phyloP scores from a whole-genome alignment of 2,888 invertebrate genomes.

The Cotesia congregata region DNA sequence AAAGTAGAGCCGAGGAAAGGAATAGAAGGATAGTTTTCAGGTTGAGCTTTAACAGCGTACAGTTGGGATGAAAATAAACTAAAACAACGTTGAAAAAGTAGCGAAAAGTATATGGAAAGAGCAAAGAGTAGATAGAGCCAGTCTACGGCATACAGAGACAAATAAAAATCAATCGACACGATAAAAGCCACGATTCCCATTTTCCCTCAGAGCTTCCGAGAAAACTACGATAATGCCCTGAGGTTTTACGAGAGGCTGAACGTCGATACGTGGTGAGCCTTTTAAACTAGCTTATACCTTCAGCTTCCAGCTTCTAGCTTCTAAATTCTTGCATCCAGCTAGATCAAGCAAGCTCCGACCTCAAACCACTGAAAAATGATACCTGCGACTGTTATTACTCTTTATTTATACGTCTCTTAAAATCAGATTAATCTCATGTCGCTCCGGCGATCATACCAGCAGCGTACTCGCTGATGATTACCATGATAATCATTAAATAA shows the following conservation, averaged over 20 bases:
- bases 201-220: slow-evolving; percentile 42
- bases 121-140: slow-evolving; percentile 19
- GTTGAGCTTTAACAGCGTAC: not conserved
- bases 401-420: not conserved
- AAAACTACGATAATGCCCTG: slow-evolving; percentile 55
- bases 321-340: too few species aligned
- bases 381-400: slow-evolving; percentile 26
- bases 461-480: too few species aligned
- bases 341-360: too few species aligned
- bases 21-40: not conserved
- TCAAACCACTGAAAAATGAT: slow-evolving; percentile 39
- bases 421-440: not conserved
- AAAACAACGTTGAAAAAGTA: slow-evolving; percentile 22
- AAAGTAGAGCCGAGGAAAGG: too few species aligned
- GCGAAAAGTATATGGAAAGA: not conserved
- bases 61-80: slow-evolving; percentile 3
- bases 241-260: slow-evolving; percentile 58
- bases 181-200: slow-evolving; percentile 50
- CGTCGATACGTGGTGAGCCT: slow-evolving; percentile 57
- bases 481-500: too few species aligned
- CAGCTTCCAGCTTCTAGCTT: not conserved
- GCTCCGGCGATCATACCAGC: too few species aligned
- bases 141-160: slow-evolving; percentile 37
- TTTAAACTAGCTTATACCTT: slow-evolving; percentile 44
- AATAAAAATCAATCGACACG: slow-evolving; percentile 52